Percentiles rank a stretch among this genome's conserved stretches.
Evolutionary conservation across 2,888 invertebrate species (phyloP).

Genomic region (Thera britannica): DNA sequence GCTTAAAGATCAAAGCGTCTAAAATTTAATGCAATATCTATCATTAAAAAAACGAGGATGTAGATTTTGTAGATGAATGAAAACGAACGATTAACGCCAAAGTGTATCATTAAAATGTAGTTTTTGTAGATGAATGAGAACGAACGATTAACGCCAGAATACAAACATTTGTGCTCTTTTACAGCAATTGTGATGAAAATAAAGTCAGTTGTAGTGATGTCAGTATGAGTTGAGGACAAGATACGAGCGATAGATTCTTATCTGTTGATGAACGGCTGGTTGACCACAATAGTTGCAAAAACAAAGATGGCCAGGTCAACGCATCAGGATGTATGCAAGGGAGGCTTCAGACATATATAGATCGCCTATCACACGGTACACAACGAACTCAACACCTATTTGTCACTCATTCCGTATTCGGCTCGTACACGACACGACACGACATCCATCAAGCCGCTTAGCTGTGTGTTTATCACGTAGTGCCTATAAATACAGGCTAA

Average conservation of each 20-base stretch:
- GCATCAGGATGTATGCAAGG: constrained; percentile 18
- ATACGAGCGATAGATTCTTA: not conserved
- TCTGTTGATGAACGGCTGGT: not conserved
- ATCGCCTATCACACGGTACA: constrained; percentile 34
- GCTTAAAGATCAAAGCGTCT: too few species aligned
- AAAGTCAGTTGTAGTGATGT: not conserved
- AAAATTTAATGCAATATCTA: too few species aligned
- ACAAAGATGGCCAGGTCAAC: constrained; percentile 12
- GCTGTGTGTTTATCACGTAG: constrained; percentile 64
- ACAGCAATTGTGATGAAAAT: not conserved
- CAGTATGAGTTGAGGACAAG: not conserved
- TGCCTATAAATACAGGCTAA: constrained; percentile 63
- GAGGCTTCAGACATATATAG: constrained; percentile 30
- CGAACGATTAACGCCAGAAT: too few species aligned
- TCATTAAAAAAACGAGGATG: too few species aligned
- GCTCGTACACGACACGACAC: constrained; percentile 49
- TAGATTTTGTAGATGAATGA: too few species aligned
- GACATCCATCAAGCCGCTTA: constrained; percentile 66
- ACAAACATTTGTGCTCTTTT: not conserved
- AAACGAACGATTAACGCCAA: too few species aligned
- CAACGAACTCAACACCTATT: constrained; percentile 37
- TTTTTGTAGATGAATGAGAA: too few species aligned
- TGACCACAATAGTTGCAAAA: not conserved
- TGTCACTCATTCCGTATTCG: constrained; percentile 57
- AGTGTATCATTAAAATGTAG: too few species aligned